Conservation (phyloP, 1,140 invertebrate genomes). For the Andrena cerasifolii region DNA sequence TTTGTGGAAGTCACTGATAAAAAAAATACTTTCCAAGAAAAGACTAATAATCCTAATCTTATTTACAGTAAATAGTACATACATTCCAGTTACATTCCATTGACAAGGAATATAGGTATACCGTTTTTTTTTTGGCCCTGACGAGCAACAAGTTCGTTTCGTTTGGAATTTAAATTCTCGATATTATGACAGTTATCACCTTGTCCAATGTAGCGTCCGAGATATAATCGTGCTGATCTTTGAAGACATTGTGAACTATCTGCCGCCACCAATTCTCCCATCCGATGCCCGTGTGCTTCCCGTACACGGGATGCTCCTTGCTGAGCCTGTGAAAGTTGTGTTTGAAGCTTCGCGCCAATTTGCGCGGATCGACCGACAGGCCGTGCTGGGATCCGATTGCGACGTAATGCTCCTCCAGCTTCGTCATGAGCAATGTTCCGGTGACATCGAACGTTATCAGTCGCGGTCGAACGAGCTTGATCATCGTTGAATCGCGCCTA, state of each 20-base stretch:
- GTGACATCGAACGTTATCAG: constrained; percentile 95
- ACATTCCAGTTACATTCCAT: no score
- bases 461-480: constrained; percentile 80
- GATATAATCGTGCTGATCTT: constrained; percentile 74
- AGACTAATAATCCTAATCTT: no score
- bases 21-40: no score
- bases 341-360: constrained; percentile 86
- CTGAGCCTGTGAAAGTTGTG: constrained; percentile 85
- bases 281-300: constrained; percentile 85
- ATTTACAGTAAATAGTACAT: no score
- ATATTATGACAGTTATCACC: constrained; percentile 55
- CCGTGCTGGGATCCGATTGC: constrained; percentile 87
- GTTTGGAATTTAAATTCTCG: neutral
- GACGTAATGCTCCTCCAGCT: constrained; percentile 89
- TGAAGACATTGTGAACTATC: constrained; percentile 87
- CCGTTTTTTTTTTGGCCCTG: no score
- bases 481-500: constrained; percentile 59
- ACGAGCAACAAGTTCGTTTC: neutral
- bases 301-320: constrained; percentile 91
- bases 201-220: constrained; percentile 68
- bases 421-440: constrained; percentile 89
- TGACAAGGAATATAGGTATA: no score
- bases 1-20: no score
- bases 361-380: constrained; percentile 82
- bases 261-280: constrained; percentile 92